A percentile compares a stretch with the other conserved stretches of the same genome.
These are phyloP conservation scores for Lagocephalus sceleratus DNA, from an alignment of 2,797 vertebrate species.

Conservation along the genomic window DNA sequence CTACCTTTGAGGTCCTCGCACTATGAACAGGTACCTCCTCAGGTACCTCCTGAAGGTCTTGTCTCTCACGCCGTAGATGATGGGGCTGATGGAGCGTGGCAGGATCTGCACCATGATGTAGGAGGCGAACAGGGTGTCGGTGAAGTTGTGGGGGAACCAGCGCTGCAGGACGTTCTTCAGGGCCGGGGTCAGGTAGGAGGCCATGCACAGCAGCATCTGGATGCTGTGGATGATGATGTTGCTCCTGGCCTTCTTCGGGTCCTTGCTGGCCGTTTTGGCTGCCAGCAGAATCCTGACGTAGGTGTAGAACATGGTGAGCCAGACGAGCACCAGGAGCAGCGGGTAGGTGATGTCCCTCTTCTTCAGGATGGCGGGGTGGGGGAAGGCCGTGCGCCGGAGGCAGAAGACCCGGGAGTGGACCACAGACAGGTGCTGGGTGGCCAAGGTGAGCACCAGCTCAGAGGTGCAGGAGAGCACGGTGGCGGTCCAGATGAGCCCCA, in stretches of 20 bases:
- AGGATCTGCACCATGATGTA: neutral
- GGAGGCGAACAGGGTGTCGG: neutral
- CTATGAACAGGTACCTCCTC: neutral
- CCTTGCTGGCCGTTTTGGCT: conserved; percentile 42
- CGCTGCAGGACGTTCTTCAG: neutral
- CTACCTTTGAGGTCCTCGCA: neutral
- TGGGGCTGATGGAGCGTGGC: neutral
- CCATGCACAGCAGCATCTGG: conserved; percentile 63
- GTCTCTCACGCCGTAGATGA: conserved; percentile 5
- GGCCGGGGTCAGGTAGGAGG: neutral
- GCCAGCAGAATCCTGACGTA: conserved; percentile 64
- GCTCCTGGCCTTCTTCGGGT: conserved; percentile 61
- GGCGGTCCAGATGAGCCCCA: conserved; percentile 63
- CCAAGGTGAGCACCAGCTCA: conserved; percentile 58
- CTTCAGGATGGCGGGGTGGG: conserved; percentile 21
- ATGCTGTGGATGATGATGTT: conserved; percentile 64
- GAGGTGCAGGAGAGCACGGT: conserved; percentile 48
- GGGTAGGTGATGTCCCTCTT: conserved; percentile 39
- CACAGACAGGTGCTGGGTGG: conserved; percentile 35
- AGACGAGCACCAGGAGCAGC: conserved; percentile 57
- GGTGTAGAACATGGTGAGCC: conserved; percentile 62
- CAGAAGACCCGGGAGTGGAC: conserved; percentile 54
- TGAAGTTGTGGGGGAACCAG: neutral
- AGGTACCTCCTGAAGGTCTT: neutral
- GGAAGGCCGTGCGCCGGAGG: conserved; percentile 43